A percentile compares a stretch with the other conserved stretches of the same genome.
Evolutionary conservation across 2,113 vertebrate genomes (phyloP).

Genomic region (Telmatochromis bifrenatus): DNA sequence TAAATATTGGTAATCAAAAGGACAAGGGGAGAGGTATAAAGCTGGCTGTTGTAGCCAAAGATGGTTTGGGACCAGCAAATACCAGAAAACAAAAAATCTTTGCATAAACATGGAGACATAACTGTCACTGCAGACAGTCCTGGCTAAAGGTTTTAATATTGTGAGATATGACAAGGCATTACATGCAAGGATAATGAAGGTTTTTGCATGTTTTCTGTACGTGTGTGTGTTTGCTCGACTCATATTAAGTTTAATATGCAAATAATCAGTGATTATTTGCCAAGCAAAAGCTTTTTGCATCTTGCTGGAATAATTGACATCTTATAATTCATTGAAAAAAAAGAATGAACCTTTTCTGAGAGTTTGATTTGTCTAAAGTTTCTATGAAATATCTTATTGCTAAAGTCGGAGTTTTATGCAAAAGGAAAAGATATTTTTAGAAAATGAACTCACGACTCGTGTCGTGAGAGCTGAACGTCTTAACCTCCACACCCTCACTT

Average conservation of each 20-base stretch:
- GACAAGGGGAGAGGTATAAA: neutral
- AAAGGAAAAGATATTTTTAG: neutral
- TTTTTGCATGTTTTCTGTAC: fast-evolving
- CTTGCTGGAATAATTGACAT: neutral
- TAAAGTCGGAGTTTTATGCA: fast-evolving
- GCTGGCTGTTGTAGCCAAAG: fast-evolving
- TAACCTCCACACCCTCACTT: neutral
- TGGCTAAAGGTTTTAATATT: neutral
- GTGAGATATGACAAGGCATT: neutral
- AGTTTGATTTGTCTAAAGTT: neutral
- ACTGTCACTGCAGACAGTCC: neutral
- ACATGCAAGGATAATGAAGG: neutral
- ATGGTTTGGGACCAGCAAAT: neutral
- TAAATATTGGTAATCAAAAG: neutral
- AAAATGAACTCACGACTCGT: neutral
- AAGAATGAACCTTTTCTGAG: neutral
- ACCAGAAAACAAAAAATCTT: neutral
- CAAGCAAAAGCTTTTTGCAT: neutral
- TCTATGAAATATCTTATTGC: neutral
- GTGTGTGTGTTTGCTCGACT: neutral
- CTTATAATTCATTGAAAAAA: neutral
- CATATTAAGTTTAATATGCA: neutral
- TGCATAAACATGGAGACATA: neutral
- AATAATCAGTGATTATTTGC: neutral
- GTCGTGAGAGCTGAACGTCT: neutral